phyloP scores from a whole-genome alignment of 92 coral and sea anemone species.

The Pocillopora meandrina region DNA sequence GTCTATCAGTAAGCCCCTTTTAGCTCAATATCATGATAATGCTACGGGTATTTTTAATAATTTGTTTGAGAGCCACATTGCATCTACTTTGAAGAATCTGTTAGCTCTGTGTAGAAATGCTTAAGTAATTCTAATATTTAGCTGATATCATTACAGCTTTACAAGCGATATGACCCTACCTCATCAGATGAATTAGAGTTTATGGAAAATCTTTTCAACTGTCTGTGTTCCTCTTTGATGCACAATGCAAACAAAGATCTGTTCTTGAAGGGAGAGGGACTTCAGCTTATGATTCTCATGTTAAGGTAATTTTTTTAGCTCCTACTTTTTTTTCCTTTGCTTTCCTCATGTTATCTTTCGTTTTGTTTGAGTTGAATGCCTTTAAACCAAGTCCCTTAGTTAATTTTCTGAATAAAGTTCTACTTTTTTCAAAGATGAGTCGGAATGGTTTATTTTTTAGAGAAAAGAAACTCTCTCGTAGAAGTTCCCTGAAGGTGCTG shows the following conservation, averaged over 20 bases:
- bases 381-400: too few relatives aligned
- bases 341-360: neutral
- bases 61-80: too few relatives aligned
- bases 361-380: neutral
- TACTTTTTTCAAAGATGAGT: neutral
- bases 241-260: slow-evolving; percentile 85
- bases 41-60: too few relatives aligned
- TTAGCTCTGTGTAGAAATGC: too few relatives aligned
- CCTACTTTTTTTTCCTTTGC: neutral
- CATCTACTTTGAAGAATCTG: too few relatives aligned
- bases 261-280: slow-evolving; percentile 94
- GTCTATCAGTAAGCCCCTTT: slow-evolving; percentile 82
- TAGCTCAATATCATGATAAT: neutral
- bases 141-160: slow-evolving; percentile 50
- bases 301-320: slow-evolving; percentile 62
- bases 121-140: too few relatives aligned
- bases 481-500: slow-evolving; percentile 92
- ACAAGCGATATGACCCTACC: slow-evolving; percentile 91
- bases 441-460: slow-evolving; percentile 32
- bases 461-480: slow-evolving; percentile 92
- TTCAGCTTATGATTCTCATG: slow-evolving; percentile 98
- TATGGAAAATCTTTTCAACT: slow-evolving; percentile 98
- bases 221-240: slow-evolving; percentile 95
- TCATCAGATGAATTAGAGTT: slow-evolving; percentile 92
- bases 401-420: neutral